A percentile compares a stretch with the other conserved stretches of the same genome.
phyloP scores from a whole-genome alignment of 2,888 invertebrate species.

The Perdita meconis region DNA sequence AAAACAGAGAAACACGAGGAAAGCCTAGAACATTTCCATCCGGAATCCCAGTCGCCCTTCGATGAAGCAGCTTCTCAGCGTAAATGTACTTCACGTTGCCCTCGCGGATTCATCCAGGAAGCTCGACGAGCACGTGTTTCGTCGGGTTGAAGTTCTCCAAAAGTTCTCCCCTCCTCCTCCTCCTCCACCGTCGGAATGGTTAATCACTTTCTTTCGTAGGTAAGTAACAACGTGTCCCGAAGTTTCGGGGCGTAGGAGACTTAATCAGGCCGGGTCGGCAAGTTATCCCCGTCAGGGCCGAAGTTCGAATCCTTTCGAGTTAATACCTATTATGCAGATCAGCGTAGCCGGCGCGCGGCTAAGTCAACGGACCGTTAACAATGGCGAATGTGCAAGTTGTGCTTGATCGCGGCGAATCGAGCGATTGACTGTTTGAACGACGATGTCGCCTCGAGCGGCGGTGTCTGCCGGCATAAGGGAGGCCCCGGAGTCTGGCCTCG shows the following conservation, averaged over 20 bases:
- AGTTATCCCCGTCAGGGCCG: slow-evolving; percentile 42
- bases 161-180: too few species aligned
- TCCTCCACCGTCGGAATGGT: too few species aligned
- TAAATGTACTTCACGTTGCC: not conserved
- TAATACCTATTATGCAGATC: slow-evolving; percentile 71
- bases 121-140: not conserved
- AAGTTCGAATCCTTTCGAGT: slow-evolving; percentile 62
- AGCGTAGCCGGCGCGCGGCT: slow-evolving; percentile 73
- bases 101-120: not conserved
- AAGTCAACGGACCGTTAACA: slow-evolving; percentile 79
- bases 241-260: slow-evolving; percentile 27
- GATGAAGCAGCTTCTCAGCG: not conserved
- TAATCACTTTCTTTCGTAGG: slow-evolving; percentile 18
- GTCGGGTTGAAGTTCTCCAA: not conserved
- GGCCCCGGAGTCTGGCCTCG: slow-evolving; percentile 33
- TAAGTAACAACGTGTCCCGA: slow-evolving; percentile 20
- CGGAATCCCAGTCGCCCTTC: not conserved
- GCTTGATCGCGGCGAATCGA: slow-evolving; percentile 73
- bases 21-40: too few species aligned
- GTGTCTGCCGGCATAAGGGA: slow-evolving; percentile 80
- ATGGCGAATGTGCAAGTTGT: slow-evolving; percentile 77
- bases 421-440: slow-evolving; percentile 82
- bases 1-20: too few species aligned
- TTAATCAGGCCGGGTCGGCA: slow-evolving; percentile 53
- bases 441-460: slow-evolving; percentile 77